phyloP scores from a whole-genome alignment of 2,113 vertebrate genomes.

The Sinocyclocheilus grahami region DNA sequence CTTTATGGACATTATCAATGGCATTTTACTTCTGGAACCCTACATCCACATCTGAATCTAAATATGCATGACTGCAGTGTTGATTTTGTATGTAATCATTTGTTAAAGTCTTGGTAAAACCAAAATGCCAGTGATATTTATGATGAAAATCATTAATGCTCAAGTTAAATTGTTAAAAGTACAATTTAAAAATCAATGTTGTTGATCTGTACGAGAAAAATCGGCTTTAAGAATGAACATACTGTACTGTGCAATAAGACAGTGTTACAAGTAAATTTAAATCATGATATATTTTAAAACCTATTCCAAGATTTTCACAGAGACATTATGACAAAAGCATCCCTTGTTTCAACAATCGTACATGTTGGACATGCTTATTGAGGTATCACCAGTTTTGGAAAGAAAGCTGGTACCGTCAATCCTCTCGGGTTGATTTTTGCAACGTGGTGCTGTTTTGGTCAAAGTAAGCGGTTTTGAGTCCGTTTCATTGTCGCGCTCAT shows the following conservation, averaged over 20 bases:
- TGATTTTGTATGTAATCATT: not conserved
- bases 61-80: not conserved
- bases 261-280: not conserved
- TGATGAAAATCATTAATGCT: not conserved
- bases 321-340: conserved; percentile 1
- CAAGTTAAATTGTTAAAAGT: conserved; percentile 12
- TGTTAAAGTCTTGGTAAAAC: not conserved
- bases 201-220: not conserved
- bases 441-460: not conserved
- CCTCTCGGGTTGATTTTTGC: not conserved
- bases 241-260: conserved; percentile 9
- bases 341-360: not conserved
- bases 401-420: conserved; percentile 7
- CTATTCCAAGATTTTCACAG: not conserved
- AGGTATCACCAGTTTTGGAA: not conserved
- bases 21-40: not conserved
- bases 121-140: not conserved
- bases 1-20: not conserved
- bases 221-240: not conserved
- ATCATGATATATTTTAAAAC: conserved; percentile 6
- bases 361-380: not conserved
- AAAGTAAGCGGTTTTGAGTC: not conserved
- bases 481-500: not conserved
- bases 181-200: not conserved
- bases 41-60: not conserved